Conservation (phyloP, 2,888 invertebrate species). For the Pemphredon lugubris region DNA sequence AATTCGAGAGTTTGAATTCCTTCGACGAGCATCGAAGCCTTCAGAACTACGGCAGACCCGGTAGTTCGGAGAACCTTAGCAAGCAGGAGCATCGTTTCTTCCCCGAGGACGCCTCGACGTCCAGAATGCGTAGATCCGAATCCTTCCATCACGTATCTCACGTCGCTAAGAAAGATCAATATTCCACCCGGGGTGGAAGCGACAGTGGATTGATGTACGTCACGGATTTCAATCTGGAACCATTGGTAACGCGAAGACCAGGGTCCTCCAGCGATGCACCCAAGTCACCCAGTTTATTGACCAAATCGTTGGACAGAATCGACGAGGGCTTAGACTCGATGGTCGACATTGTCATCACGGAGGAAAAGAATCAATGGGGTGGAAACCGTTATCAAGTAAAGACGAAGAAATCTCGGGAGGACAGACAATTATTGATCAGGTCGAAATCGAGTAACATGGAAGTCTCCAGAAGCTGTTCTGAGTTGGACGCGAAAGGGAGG, state of each 20-base stretch:
- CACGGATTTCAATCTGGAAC: slow-evolving; percentile 75
- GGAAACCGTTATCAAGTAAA: slow-evolving; percentile 44
- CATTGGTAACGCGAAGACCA: slow-evolving; percentile 56
- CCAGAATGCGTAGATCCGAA: slow-evolving; percentile 75
- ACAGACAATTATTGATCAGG: slow-evolving; percentile 48
- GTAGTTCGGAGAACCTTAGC: slow-evolving; percentile 44
- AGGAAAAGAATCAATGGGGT: slow-evolving; percentile 76
- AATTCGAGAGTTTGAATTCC: slow-evolving; percentile 77
- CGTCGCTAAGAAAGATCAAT: slow-evolving; percentile 57
- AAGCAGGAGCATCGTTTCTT: slow-evolving; percentile 47
- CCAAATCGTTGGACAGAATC: slow-evolving; percentile 90
- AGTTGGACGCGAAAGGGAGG: slow-evolving; percentile 21
- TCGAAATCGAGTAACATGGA: slow-evolving; percentile 44
- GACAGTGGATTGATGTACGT: slow-evolving; percentile 80
- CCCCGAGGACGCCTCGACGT: slow-evolving; percentile 39
- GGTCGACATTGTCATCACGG: slow-evolving; percentile 87
- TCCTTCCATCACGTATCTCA: slow-evolving; percentile 77
- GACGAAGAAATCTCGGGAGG: slow-evolving; percentile 46
- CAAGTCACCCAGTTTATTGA: slow-evolving; percentile 78
- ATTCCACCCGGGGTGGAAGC: slow-evolving; percentile 76
- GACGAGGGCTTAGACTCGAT: slow-evolving; percentile 88
- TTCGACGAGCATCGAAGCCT: slow-evolving; percentile 74
- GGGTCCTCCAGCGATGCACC: slow-evolving; percentile 62
- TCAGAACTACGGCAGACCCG: slow-evolving; percentile 61
- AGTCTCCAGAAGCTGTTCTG: slow-evolving; percentile 34